Percentiles rank a stretch among this genome's conserved stretches.
Conservation (phyloP, 2,113 vertebrate species). For the Marmota monax region DNA sequence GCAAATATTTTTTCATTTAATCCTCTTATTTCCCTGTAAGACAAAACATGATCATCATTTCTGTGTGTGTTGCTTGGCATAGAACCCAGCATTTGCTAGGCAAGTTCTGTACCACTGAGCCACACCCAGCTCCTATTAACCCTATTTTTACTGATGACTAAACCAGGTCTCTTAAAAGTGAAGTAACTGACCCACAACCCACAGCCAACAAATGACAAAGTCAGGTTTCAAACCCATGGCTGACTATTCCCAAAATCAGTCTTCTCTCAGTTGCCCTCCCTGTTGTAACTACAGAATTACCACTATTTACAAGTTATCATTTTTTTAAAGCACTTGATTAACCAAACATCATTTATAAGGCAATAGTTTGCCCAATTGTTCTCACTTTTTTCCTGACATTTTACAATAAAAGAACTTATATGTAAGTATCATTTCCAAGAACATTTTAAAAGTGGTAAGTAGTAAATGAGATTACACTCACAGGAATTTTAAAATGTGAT, state of each 20-base stretch:
- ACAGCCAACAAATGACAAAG: constrained; percentile 25
- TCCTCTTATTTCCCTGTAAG: background rate
- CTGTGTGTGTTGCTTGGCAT: background rate
- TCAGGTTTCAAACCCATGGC: background rate
- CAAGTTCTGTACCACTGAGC: background rate
- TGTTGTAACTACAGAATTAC: background rate
- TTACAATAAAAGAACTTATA: constrained; percentile 32
- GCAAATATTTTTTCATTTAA: constrained; percentile 42
- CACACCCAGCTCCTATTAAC: background rate
- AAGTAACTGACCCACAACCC: constrained; percentile 22
- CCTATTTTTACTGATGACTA: constrained; percentile 10
- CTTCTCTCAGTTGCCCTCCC: background rate
- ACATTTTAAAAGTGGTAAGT: constrained; percentile 25
- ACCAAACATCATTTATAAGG: constrained; percentile 48
- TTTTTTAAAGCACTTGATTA: background rate
- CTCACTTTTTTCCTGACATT: constrained; percentile 30
- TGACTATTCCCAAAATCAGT: background rate
- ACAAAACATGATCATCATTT: background rate
- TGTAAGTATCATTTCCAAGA: constrained; percentile 19
- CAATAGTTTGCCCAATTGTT: constrained; percentile 7
- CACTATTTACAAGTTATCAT: background rate
- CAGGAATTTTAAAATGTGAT: constrained; percentile 11
- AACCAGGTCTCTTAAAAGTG: constrained; percentile 16
- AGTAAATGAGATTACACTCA: background rate
- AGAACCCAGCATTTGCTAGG: background rate